Conservation (phyloP, 1,140 invertebrate genomes). For the Drosophila triauraria region DNA sequence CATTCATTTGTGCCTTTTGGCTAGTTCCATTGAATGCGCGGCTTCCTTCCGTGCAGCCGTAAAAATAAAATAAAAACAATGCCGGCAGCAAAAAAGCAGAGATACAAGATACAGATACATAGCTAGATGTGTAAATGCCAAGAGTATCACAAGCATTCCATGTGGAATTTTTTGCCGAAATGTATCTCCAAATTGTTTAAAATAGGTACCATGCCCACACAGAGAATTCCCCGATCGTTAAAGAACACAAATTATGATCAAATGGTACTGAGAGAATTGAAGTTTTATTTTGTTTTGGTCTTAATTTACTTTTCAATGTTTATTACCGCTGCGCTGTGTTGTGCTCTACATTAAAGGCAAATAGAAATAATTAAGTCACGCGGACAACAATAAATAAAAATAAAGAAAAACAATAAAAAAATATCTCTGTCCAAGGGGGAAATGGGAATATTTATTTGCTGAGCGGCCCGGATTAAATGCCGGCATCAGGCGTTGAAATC, state of each 20-base stretch:
- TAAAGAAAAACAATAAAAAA: conserved; percentile 34
- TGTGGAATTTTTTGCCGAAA: conserved; percentile 33
- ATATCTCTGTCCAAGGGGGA: conserved; percentile 3
- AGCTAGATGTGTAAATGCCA: conserved; percentile 20
- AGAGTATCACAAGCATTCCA: conserved; percentile 16
- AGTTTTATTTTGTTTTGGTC: conserved; percentile 26
- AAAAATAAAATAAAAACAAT: conserved; percentile 56
- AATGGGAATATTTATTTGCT: conserved; percentile 74
- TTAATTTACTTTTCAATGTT: conserved; percentile 37
- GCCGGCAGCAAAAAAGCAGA: conserved; percentile 3
- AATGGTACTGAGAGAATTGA: conserved; percentile 54
- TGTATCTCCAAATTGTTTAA: conserved; percentile 65
- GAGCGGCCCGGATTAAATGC: conserved; percentile 56
- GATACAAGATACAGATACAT: conserved; percentile 26
- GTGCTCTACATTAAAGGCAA: conserved; percentile 54
- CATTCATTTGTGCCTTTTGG: conserved; percentile 29
- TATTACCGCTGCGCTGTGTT: conserved; percentile 38
- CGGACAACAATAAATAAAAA: conserved; percentile 51
- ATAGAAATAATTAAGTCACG: conserved; percentile 76
- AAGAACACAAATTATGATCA: conserved; percentile 64
- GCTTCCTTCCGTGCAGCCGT: conserved; percentile 66
- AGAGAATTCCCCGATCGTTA: conserved; percentile 50
- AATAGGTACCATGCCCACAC: conserved; percentile 19
- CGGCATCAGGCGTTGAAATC: conserved; percentile 67
- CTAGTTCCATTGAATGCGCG: conserved; percentile 68